Evolutionary conservation across 2,113 vertebrate genomes (phyloP).

Genomic region (Himantopus leucocephalus): DNA sequence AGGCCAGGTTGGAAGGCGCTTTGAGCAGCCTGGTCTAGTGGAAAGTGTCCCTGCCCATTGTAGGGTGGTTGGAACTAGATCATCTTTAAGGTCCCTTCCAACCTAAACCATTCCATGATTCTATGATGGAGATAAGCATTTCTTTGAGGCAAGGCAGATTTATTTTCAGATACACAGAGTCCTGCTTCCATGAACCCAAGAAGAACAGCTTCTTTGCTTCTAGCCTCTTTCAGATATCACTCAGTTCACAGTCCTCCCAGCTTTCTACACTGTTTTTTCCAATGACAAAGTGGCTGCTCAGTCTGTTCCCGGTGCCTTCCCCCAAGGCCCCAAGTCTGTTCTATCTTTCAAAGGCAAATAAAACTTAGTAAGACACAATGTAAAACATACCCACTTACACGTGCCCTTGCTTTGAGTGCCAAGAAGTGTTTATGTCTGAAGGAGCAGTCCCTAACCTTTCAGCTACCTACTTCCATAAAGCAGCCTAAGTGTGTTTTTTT

Average conservation of each 20-base stretch:
- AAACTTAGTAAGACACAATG: neutral
- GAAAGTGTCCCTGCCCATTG: too few species aligned
- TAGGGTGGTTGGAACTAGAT: too few species aligned
- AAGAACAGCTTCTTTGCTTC: neutral
- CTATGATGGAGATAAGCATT: neutral
- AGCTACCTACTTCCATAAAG: neutral
- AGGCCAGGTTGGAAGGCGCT: too few species aligned
- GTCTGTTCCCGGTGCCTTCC: neutral
- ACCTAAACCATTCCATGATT: too few species aligned
- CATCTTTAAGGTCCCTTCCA: too few species aligned
- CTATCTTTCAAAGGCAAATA: neutral
- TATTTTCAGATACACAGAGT: neutral
- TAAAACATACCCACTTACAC: neutral
- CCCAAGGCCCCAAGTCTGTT: rapidly evolving
- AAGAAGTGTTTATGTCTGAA: neutral
- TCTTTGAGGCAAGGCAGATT: neutral
- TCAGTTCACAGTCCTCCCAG: neutral
- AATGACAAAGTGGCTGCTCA: neutral
- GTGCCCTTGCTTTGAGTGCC: neutral
- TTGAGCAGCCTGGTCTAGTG: too few species aligned
- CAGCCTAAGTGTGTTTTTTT: neutral
- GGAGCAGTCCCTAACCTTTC: neutral
- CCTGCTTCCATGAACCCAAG: neutral
- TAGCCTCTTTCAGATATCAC: neutral
- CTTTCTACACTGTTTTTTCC: neutral